Conservation (phyloP, 2,888 invertebrate genomes). For the Didymodactylos carnosus region DNA sequence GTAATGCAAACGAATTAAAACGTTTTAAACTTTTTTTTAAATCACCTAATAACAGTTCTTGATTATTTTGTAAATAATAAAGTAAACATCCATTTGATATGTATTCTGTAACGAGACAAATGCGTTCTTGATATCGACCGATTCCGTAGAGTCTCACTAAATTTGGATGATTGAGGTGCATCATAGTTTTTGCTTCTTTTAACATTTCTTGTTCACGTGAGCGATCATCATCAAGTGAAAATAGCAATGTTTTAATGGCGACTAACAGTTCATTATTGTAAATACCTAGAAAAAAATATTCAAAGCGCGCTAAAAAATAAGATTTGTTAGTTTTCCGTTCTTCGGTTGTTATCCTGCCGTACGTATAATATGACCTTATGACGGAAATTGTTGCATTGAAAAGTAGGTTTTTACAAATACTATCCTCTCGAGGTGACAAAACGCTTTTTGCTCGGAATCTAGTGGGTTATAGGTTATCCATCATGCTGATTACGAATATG, state of each 20-base stretch:
- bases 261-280: too few species aligned
- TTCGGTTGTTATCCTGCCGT: too few species aligned
- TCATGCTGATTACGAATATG: too few species aligned
- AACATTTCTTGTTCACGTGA: not conserved
- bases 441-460: too few species aligned
- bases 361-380: too few species aligned
- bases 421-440: too few species aligned
- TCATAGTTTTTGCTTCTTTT: not conserved
- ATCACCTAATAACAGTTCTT: not conserved
- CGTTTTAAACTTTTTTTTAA: not conserved
- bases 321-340: too few species aligned
- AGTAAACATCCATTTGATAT: not conserved
- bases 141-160: not conserved
- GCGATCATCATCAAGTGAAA: not conserved
- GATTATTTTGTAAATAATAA: not conserved
- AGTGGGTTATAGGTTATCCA: too few species aligned
- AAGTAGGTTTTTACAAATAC: too few species aligned
- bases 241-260: not conserved
- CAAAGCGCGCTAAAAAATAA: too few species aligned
- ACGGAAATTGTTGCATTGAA: too few species aligned
- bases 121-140: not conserved
- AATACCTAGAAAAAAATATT: too few species aligned
- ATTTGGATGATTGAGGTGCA: not conserved
- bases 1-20: not conserved
- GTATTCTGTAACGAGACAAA: not conserved